A percentile compares a stretch with the other conserved stretches of the same genome.
phyloP scores from a whole-genome alignment of 1,140 invertebrate genomes.

The Brachionus calyciflorus region DNA sequence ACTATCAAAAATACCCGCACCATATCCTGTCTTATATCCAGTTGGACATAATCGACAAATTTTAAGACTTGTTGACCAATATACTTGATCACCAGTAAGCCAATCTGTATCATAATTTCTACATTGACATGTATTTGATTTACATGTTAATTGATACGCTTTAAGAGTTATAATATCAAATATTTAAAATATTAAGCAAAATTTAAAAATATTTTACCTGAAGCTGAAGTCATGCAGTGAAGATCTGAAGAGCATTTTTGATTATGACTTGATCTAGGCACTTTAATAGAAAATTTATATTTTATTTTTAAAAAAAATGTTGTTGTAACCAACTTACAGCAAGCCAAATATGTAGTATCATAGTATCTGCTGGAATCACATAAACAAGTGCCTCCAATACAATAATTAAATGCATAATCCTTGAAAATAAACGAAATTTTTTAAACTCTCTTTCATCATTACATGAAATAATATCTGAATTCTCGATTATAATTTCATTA shows the following conservation, averaged over 20 bases:
- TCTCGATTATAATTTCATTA: too few species aligned
- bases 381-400: neutral
- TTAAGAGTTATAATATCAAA: too few species aligned
- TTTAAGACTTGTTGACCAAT: neutral
- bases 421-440: neutral
- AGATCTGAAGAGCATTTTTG: neutral
- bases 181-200: neutral
- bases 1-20: neutral
- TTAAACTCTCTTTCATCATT: too few species aligned
- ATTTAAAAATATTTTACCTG: neutral
- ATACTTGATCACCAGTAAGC: neutral
- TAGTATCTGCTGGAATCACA: neutral
- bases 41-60: neutral
- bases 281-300: neutral
- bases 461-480: too few species aligned
- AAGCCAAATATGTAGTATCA: neutral
- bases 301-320: neutral
- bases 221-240: neutral
- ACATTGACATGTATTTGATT: slow-evolving; percentile 3
- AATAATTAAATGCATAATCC: slow-evolving; percentile 6
- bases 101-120: neutral
- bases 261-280: slow-evolving; percentile 3
- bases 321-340: neutral
- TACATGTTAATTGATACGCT: neutral
- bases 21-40: neutral